Evolutionary conservation across 1,140 invertebrate species (phyloP), one percentile per base, ranked within the genome.

Genomic region (Pseudobourletiella spinata): DNA sequence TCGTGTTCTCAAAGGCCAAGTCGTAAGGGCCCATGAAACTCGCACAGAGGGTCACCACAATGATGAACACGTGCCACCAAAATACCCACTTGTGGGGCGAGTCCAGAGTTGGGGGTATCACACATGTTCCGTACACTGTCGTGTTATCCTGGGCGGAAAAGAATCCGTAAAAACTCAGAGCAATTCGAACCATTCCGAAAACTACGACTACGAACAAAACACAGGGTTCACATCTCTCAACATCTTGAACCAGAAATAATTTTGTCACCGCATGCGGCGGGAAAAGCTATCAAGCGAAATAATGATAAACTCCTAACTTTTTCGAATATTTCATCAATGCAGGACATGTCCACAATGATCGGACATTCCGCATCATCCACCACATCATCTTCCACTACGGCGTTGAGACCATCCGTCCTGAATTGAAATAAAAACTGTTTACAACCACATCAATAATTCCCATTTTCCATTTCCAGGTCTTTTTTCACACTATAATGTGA

Each of bases 21-120:
- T 65, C 64, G 39, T 65, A 70, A 22, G 62, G 62, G 20, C 54
- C 57, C 32, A 62, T 22, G 32, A 70, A 61, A 15, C 32, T 25
- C 11, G 50, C 39, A 6, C 42, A 16, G 14, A 66, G 15, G 0
- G 60, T n/a, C 24, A 25, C 32, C 28, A 66, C 32, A n/a, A 64
- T 26, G 8, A 65, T 54, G 0, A 60, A 3, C 0, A 39, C 16
- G 20, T 61, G 57, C 68, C 68, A 70, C 3, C 22, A 20, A 1
- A 48, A 28, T 11, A 70, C 50, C 46, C 55, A 62, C 24, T 28
- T n/a, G n/a, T 44, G 35, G 32, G 62, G 50, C 2, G 60, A 57
- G 22, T 18, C 28, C 18, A 69, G 44, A 20, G 64, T 66, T 61
- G 57, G 52, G 1, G 63, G 67, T 0, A 69, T 29, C 1, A 65